phyloP scores from a whole-genome alignment of 2,113 vertebrate genomes.

The Mormyrus iriodes region DNA sequence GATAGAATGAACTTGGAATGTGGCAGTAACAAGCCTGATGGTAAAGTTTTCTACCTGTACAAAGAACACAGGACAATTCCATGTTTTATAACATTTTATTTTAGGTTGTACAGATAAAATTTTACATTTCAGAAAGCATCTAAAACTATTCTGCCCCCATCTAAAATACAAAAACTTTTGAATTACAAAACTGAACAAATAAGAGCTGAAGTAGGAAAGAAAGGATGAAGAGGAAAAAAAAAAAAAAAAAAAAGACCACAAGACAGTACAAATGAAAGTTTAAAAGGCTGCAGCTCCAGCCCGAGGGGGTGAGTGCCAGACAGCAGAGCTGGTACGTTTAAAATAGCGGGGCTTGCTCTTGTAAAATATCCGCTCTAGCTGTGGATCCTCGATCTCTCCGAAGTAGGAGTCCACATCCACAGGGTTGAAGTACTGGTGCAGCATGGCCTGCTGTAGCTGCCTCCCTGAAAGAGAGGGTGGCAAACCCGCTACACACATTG shows the following conservation, averaged over 20 bases:
- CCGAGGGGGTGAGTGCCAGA: constrained; percentile 79
- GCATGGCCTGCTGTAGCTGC: constrained; percentile 67
- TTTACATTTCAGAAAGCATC: neutral
- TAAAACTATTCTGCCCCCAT: neutral
- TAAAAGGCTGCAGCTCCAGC: constrained; percentile 19
- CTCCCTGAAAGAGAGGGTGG: constrained; percentile 49
- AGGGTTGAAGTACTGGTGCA: constrained; percentile 80
- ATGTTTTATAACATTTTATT: neutral
- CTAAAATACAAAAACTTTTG: neutral
- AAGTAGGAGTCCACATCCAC: constrained; percentile 63
- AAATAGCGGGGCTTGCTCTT: constrained; percentile 89
- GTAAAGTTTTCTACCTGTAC: neutral
- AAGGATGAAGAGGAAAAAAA: neutral
- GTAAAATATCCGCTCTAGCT: constrained; percentile 80
- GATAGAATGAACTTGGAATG: neutral
- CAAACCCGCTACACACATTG: neutral
- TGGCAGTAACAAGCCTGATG: neutral
- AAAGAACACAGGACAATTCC: neutral
- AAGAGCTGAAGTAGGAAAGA: neutral
- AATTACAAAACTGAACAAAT: neutral
- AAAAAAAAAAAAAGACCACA: neutral
- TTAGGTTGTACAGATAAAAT: neutral
- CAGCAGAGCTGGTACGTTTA: constrained; percentile 90
- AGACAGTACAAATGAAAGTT: neutral
- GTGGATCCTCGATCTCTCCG: constrained; percentile 65